Base-by-base conservation (phyloP, 2,797 vertebrate species). In the Myoxocephalus aenaeus region DNA sequence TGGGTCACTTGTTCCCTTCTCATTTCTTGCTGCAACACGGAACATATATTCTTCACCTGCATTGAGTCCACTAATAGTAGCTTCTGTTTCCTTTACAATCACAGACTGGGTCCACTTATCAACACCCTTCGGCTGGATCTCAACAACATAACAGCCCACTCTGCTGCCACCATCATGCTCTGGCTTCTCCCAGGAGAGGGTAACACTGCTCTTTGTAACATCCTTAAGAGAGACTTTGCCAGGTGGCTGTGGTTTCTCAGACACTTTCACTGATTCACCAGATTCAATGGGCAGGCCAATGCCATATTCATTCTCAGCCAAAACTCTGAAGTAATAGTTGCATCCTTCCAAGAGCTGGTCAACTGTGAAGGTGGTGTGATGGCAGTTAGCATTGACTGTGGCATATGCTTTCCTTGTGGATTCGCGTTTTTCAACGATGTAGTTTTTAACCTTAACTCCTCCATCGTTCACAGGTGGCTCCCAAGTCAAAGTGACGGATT, bases 251-350 rank as follows among this genome's bases (percentile, higher is more conserved):
- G 98, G 98, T 87, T 97, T 97, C 88, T 99, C 97, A 68, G 98
- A 99, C 27, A 96, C 98, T 94, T 99, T 99, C 64, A 99, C 82
- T 0, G 98, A 98, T 91, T 99, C 98, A 68, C 93, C 87, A 5
- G 96, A 97, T 93, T 99, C 98, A 86, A 97, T 96, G 66, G 98
- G 98, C 70, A 99, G 93, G 18, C 98, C 98, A 32, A 99, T 96
- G 81, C 98, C 98, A 87, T 99, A 99, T 87, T 99, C 97, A 88
- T 99, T 99, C 95, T 99, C 98, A 89, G 98, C 98, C 17, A 99
- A 93, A 85, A 99, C 97, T 94, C 98, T 96, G 90, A 99, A 99
- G 90, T 99, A 99, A 91, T 99, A 99, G 88, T 96, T 99, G 85
- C 97, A 99, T 62, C 98, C 97, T 94, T 99, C 98, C 62, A 98